phyloP scores from a whole-genome alignment of 1,140 invertebrate genomes.

The Drosophila repleta region DNA sequence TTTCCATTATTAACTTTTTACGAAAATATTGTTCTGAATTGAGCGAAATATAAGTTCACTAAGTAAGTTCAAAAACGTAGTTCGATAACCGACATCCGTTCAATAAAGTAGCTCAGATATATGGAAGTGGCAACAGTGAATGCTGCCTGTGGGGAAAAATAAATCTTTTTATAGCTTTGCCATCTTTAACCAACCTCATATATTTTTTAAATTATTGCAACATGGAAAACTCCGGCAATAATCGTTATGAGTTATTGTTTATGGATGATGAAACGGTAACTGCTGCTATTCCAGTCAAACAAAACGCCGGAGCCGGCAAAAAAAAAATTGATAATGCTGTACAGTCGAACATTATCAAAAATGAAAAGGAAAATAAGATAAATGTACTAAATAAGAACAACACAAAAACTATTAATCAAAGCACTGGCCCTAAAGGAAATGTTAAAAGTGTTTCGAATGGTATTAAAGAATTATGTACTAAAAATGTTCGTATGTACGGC shows the following conservation, averaged over 20 bases:
- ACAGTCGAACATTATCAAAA: conserved; percentile 78
- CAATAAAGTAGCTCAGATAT: not conserved
- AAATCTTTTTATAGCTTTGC: conserved; percentile 34
- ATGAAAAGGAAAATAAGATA: conserved; percentile 93
- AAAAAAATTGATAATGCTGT: conserved; percentile 36
- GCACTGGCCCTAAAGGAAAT: conserved; percentile 37
- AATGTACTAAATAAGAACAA: conserved; percentile 80
- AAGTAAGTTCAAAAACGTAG: not conserved
- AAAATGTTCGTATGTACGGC: conserved; percentile 86
- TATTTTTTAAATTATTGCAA: conserved; percentile 45
- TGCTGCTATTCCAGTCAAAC: conserved; percentile 25
- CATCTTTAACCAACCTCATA: conserved; percentile 15
- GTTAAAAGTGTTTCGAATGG: conserved; percentile 35
- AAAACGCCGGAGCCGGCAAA: conserved; percentile 38
- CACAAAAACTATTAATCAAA: conserved; percentile 13
- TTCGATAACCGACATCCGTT: conserved; percentile 6
- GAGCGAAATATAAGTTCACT: not conserved
- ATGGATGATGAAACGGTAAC: conserved; percentile 91
- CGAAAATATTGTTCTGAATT: too few species aligned
- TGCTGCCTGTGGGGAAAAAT: conserved; percentile 14
- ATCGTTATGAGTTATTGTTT: conserved; percentile 95
- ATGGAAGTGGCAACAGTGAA: conserved; percentile 7
- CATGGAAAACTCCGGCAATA: conserved; percentile 97
- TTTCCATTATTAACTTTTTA: too few species aligned
- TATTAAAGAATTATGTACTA: conserved; percentile 87